Evolutionary conservation across 2,888 invertebrate genomes (phyloP), one percentile per base, ranked within the genome.

Genomic region (Gastrophysa polygoni): DNA sequence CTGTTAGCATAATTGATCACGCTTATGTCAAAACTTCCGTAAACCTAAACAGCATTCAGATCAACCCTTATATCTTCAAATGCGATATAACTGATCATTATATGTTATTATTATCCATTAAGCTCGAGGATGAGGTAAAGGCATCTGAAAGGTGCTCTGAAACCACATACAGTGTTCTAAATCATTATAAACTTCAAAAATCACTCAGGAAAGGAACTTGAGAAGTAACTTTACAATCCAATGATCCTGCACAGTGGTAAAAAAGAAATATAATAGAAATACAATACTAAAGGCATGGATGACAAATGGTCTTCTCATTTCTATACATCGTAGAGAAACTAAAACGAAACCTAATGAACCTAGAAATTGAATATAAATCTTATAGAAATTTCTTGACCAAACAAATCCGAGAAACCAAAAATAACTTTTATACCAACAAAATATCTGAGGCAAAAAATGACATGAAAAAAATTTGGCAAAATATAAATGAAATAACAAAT

Each of bases 11-110:
- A n/a, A n/a, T n/a, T n/a, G n/a, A n/a, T n/a, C 28, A 47, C 10
- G 49, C 28, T 18, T 16, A 47, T 11, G 49, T 8, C 2, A 24
- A 49, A 49, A 24, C 28, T 24, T 49, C 28, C 14, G 28, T n/a
- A 28, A 24, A 49, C 3, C 14, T n/a, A 2, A 7, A 24, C 3
- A 49, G n/a, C 28, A 49, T 28, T 24, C n/a, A 6, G 17, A 49
- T 24, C n/a, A 49, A 24, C 28, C 49, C 49, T 2, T 49, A 14
- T 49, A 49, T 49, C 11, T n/a, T 49, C 17, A 49, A n/a, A n/a
- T n/a, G n/a, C n/a, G n/a, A 28, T 49, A 49, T 49, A 48, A 48
- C 48, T 8, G 48, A 48, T 24, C 48, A 48, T 28, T 48, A 38
- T 38, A 48, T 48, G 48, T 28, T 28, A 49, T 16, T 49, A 8